Evolutionary conservation across 1,140 invertebrate species (phyloP), one percentile per base, ranked within the genome.

Genomic region (Zaprionus inermis): DNA sequence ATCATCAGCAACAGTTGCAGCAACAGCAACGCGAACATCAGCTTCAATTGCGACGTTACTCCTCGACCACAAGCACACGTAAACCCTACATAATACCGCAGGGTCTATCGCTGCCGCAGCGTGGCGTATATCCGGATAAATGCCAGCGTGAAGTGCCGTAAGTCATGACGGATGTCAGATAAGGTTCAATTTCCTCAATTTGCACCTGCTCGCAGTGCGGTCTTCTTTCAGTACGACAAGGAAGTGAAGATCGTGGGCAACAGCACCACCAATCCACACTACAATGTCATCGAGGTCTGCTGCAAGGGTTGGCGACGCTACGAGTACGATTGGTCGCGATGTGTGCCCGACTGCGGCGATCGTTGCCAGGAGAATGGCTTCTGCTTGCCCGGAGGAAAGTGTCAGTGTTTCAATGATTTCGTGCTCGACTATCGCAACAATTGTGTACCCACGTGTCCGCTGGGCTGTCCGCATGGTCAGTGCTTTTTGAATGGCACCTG

Each of bases 231-330:
- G 61, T 86, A 79, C 38, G 91, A 92, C 46, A 91, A 91, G 56
- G 84, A 91, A 41, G 76, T 91, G 0, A 78, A 75, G 41, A 89
- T 91, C 11, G 73, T 86, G 5, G 88, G 91, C 51, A 91, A 92
- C 46, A 90, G 90, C 58, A 67, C 69, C 22, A 64, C 49, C 0
- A 81, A 83, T 58, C 67, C 34, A 0, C 49, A 76, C 36, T 90
- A 81, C 28, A 92, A 91, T 69, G 61, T 84, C 5, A 94, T 95
- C 61, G 92, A 93, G 55, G 91, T 93, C 0, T 96, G 95, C 77
- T 96, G 95, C 78, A 79, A 91, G 4, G 94, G 94, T 9, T 96
- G 94, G 90, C 92, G 93, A 55, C 93, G 93, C 10, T 94, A 94
- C 71, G 93, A 94, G 16, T 93, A 94, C 83, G 94, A 94, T 68